These are phyloP conservation scores for Fregata magnificens DNA, from an alignment of 2,113 vertebrate species.

Conservation along the genomic window DNA sequence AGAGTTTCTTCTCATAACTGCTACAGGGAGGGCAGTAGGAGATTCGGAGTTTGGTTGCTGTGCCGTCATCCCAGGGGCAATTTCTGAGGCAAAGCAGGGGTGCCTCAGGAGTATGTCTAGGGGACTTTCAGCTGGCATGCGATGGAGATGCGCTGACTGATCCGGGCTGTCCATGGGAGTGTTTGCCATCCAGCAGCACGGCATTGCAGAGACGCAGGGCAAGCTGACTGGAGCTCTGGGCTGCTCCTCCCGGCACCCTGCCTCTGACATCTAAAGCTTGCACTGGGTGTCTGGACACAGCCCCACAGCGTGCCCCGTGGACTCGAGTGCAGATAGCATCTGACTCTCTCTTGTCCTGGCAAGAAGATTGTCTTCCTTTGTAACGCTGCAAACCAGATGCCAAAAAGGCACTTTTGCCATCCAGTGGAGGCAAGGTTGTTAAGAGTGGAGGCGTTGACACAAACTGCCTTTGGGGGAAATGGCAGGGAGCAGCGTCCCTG, in stretches of 20 bases:
- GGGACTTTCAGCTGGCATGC: neutral
- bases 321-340: neutral
- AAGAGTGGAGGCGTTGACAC: constrained; percentile 7
- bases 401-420: constrained; percentile 27
- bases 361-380: neutral
- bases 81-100: neutral
- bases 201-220: neutral
- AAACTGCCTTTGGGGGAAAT: constrained; percentile 39
- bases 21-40: neutral
- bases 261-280: neutral
- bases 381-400: neutral
- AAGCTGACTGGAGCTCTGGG: neutral
- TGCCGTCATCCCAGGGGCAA: neutral
- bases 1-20: neutral
- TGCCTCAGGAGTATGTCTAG: neutral
- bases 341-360: neutral
- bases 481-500: neutral
- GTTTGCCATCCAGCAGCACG: neutral
- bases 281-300: constrained; percentile 9
- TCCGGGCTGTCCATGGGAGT: neutral
- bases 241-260: neutral
- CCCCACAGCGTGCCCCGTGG: neutral
- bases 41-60: neutral
- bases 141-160: neutral
- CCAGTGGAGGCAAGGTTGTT: neutral